Conservation (phyloP, 2,113 vertebrate genomes). For the Pseudonaja textilis region DNA sequence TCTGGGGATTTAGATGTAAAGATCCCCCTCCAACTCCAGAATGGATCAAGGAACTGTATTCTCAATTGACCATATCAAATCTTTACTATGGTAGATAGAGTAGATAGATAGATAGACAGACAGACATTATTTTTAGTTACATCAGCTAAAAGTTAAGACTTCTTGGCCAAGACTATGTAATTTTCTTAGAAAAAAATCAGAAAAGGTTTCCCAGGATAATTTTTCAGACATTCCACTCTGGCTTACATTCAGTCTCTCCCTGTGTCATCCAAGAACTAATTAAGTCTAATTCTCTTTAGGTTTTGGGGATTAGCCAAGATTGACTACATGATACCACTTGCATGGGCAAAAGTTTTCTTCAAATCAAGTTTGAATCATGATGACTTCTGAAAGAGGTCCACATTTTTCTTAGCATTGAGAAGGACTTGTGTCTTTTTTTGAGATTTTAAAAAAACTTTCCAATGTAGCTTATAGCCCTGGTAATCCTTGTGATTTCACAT, state of each 20-base stretch:
- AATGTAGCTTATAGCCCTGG: background rate
- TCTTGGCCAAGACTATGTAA: background rate
- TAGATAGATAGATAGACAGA: background rate
- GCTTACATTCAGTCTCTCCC: background rate
- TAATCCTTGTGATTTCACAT: background rate
- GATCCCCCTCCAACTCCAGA: background rate
- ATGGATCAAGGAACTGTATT: background rate
- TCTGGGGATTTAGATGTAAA: background rate
- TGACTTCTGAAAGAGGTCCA: background rate
- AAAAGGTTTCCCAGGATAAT: background rate
- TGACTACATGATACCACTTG: background rate
- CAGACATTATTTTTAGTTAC: background rate
- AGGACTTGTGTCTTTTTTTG: background rate
- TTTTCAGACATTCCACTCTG: background rate
- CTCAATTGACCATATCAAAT: background rate
- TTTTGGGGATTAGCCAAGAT: background rate
- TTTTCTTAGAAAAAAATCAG: background rate
- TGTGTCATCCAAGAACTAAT: background rate
- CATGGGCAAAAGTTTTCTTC: background rate
- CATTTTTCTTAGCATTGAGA: background rate
- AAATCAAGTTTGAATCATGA: background rate
- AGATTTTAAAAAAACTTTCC: background rate
- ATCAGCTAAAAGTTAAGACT: background rate
- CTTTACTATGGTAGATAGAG: background rate
- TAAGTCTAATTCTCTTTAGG: background rate